Evolutionary conservation across 2,797 vertebrate species (phyloP), one percentile per base, ranked within the genome.

Genomic region (Moxostoma hubbsi): DNA sequence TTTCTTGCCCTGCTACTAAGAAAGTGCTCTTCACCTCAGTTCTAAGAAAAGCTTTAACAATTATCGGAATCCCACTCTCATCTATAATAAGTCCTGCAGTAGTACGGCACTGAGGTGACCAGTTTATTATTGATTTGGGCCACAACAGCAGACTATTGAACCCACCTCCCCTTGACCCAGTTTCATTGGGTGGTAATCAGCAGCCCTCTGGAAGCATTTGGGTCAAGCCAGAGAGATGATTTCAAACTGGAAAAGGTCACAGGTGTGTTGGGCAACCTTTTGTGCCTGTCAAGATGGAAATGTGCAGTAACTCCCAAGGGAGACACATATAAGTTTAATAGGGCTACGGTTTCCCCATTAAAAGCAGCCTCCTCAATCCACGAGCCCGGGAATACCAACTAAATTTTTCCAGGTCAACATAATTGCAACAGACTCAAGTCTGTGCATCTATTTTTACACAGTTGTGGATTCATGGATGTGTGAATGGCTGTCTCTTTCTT

Each of bases 241-340:
- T 82, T 82, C 65, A 69, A 85, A 68, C 82, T 78, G 75, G 65
- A 82, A 80, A 86, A 86, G 77, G 82, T 86, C 85, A 86, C 81
- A 84, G 83, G 85, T 84, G 85, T 84, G 67, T 69, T 36, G 57
- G 65, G 79, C 75, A 79, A 81, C 61, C 72, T 79, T 84, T 76
- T 77, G 79, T 75, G 76, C 43, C 77, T 76, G 68, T 84, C 83
- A 84, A 84, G 81, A 84, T 87, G 86, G 86, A 85, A 82, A 81
- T 75, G 86, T 88, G 83, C 88, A 81, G 73, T 80, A 86, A 82
- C 74, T 82, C 80, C 81, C 67, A 9, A 79, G 78, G 63, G 81
- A 83, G 81, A 84, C 82, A 82, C 82, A 84, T 81, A 81, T 82
- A 86, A 83, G 77, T 88, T 86, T 86, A 82, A 85, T 82, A 88